A percentile compares a stretch with the other conserved stretches of the same genome.
Evolutionary conservation across 2,888 invertebrate species (phyloP).

Genomic region (Apantesis nais): DNA sequence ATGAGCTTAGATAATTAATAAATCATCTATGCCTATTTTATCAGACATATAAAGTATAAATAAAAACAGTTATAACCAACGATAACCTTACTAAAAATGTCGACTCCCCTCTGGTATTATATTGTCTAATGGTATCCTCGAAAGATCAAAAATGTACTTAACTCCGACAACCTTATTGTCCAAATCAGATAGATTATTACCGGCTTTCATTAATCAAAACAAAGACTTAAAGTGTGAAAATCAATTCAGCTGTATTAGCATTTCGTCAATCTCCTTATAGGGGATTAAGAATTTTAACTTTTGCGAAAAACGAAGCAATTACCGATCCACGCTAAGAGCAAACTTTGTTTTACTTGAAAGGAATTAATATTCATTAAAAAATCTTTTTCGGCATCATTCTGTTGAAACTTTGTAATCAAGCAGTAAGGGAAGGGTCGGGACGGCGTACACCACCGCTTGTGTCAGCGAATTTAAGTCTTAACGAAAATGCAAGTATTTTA

Average conservation of each 20-base stretch:
- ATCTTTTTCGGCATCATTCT: conserved; percentile 78
- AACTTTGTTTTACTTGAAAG: conserved; percentile 81
- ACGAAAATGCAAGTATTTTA: conserved; percentile 69
- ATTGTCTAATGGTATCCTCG: conserved; percentile 5
- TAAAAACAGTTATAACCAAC: background rate
- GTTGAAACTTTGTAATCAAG: conserved; percentile 82
- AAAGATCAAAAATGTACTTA: conserved; percentile 25
- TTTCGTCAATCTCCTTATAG: conserved; percentile 62
- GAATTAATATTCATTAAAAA: conserved; percentile 86
- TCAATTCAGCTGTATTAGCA: conserved; percentile 55
- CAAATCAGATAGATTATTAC: conserved; percentile 35
- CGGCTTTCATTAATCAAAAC: conserved; percentile 50
- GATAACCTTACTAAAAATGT: background rate
- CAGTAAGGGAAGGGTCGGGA: conserved; percentile 57
- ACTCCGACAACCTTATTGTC: conserved; percentile 30
- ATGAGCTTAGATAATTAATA: too few species aligned
- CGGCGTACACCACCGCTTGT: conserved; percentile 47
- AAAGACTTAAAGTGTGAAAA: conserved; percentile 46
- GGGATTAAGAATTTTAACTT: conserved; percentile 67
- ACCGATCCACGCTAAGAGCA: conserved; percentile 74
- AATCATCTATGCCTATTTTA: too few species aligned
- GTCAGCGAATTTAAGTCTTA: conserved; percentile 77
- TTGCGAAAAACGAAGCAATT: conserved; percentile 78
- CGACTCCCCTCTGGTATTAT: background rate
- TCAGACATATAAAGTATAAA: background rate